Conservation (phyloP, 1,140 invertebrate species). For the Zaprionus camerounensis region DNA sequence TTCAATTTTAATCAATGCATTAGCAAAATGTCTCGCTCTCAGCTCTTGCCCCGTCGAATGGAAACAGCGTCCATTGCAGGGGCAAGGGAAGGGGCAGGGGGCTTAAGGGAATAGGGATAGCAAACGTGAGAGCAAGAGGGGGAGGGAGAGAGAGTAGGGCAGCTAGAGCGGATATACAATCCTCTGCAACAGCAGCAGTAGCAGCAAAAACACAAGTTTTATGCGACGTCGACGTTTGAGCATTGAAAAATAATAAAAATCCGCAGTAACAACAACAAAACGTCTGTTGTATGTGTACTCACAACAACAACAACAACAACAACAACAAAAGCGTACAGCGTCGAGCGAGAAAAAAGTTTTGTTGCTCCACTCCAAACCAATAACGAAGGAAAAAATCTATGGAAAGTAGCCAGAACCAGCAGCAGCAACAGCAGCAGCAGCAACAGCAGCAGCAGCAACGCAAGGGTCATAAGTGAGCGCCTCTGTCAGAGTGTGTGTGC, state of each 20-base stretch:
- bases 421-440: slow-evolving; percentile 19
- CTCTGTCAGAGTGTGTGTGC: slow-evolving; percentile 36
- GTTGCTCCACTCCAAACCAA: slow-evolving; percentile 77
- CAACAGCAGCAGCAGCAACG: slow-evolving; percentile 26
- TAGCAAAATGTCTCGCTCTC: slow-evolving; percentile 82
- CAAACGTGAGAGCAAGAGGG: background rate
- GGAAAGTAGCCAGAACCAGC: slow-evolving; percentile 72
- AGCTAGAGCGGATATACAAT: slow-evolving; percentile 18
- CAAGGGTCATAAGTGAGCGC: slow-evolving; percentile 58
- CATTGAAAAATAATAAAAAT: slow-evolving; percentile 80
- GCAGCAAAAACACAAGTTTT: slow-evolving; percentile 79
- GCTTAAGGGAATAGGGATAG: background rate
- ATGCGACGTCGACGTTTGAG: slow-evolving; percentile 80
- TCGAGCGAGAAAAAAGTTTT: slow-evolving; percentile 36
- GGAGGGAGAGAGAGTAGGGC: background rate
- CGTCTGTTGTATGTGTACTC: slow-evolving; percentile 62
- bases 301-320: slow-evolving; percentile 13
- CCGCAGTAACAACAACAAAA: slow-evolving; percentile 36
- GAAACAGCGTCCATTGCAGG: slow-evolving; percentile 53
- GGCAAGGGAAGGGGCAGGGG: slow-evolving; percentile 13
- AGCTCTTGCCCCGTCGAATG: slow-evolving; percentile 46
- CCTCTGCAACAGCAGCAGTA: slow-evolving; percentile 43
- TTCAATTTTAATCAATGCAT: slow-evolving; percentile 84
- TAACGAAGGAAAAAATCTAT: slow-evolving; percentile 83
- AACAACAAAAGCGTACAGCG: slow-evolving; percentile 25